Evolutionary conservation across 2,888 invertebrate species (phyloP), one percentile per base, ranked within the genome.

Genomic region (Xylota segnis): DNA sequence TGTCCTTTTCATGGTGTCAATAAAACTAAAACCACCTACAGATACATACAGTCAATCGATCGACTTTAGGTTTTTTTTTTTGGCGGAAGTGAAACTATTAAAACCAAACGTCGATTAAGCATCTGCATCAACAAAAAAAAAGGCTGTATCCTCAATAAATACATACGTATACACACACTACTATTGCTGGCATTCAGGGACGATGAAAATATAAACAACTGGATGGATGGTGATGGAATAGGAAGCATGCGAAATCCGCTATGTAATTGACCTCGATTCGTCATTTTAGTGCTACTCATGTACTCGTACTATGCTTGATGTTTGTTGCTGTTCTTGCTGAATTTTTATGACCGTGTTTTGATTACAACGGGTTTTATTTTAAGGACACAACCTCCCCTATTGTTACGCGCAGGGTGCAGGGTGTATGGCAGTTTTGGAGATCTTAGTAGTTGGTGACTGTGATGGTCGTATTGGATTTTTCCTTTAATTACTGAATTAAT

Each of bases 241-340:
- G 84, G 75, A 71, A 59, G 65, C 52, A 68, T 83, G 70, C 65
- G 45, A 84, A 79, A 81, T 79, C 70, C 75, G 75, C 65, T 75
- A 56, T 27, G 71, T 66, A 79, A 79, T 84, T 79, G 84, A 84
- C 84, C 84, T 71, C 79, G 75, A 79, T 84, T 84, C 84, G 79
- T 84, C 84, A 84, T 84, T 84, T 79, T 66, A 79, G 58, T 84
- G 65, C 58, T 40, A 47, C 63, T 59, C 37, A 58, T 59, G 68
- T 52, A 12, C 16, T 52, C 52, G 68, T 52, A 12, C 16, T 52
- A 2, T 37, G 23, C 40, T 23, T 47, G 40, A 10, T n/a, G 12
- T 27, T 59, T 34, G 34, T 18, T 18, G 18, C 40, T 59, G 47
- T 61, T 72, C 52, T 61, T 47, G 74, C 56, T 65, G 75, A 78